Evolutionary conservation across 2,797 vertebrate species (phyloP), one percentile per base, ranked within the genome.

Genomic region (Tinamus major): DNA sequence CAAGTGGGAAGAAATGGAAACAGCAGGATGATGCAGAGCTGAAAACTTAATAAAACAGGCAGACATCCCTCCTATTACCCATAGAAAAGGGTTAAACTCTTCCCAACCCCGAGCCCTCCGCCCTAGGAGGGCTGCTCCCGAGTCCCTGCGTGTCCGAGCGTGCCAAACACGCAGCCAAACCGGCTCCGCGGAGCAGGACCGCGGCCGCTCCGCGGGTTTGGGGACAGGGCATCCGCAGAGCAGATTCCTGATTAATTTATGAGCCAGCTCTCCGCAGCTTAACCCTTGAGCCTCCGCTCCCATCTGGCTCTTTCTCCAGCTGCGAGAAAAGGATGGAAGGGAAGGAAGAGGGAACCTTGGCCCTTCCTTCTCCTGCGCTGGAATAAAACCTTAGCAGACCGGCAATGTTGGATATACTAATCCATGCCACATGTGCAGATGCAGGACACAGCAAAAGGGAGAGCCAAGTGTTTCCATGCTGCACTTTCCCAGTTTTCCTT

Each of bases 391-490:
- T 29, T 7, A 33, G 6, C 27, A 4, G 8, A 4, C 1, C 74
- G 70, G 42, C 59, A 42, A 20, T 31, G n/a, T 1, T 13, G 70
- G 44, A 5, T 4, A 29, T 26, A 1, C 51, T 35, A 17, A 48
- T 46, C 44, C 11, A 19, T 0, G 2, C n/a, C 29, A 35, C 42
- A 12, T 27, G 24, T 0, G 3, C 62, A 63, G 55, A 1, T 27
- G 70, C 39, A 64, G 76, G 62, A 37, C 58, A n/a, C 49, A 37
- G 55, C 55, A 19, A 3, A 33, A 70, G 48, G 29, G 46, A 87
- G 51, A 3, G 7, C 35, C 35, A 49, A 15, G 37, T 0, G 0
- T 8, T 58, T 11, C 81, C 56, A 26, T 0, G 6, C 2, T 27
- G 61, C 53, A 42, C 49, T 16, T 42, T 31, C 59, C 65, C 74